These are phyloP conservation scores for Cavia aperea DNA, from an alignment of 2,113 vertebrate species.

Conservation along the genomic window DNA sequence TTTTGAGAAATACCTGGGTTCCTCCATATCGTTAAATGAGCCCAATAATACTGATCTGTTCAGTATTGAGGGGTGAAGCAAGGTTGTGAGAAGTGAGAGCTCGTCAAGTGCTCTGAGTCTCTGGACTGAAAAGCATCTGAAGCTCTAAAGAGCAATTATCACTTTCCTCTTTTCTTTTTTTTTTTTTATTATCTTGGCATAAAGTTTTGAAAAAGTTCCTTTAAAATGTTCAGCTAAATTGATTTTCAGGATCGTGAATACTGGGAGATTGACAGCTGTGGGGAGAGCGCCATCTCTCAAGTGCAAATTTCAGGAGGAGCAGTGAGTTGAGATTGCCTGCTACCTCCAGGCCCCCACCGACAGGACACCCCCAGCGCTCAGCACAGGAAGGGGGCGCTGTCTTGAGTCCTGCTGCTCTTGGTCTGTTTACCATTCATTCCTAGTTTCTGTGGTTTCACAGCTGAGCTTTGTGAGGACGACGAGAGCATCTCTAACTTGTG, in stretches of 20 bases:
- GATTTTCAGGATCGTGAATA: constrained; percentile 51
- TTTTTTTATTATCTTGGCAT: constrained; percentile 31
- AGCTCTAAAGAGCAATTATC: constrained; percentile 52
- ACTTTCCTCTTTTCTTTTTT: constrained; percentile 40
- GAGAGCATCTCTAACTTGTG: not conserved
- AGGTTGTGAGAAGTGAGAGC: constrained; percentile 40
- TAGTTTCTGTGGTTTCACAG: not conserved
- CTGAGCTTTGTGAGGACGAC: not conserved
- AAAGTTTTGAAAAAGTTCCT: constrained; percentile 63
- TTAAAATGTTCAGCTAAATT: constrained; percentile 57
- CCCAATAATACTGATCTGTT: constrained; percentile 24
- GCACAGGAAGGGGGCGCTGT: not conserved
- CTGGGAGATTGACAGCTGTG: constrained; percentile 65
- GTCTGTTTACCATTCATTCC: not conserved
- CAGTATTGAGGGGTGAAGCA: not conserved
- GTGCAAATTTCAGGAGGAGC: constrained; percentile 21
- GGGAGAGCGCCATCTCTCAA: constrained; percentile 61
- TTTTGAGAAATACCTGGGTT: constrained; percentile 22
- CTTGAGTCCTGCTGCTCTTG: rapidly evolving
- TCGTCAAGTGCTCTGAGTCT: constrained; percentile 36
- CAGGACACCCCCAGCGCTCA: not conserved
- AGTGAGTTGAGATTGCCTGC: not conserved
- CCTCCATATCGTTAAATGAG: not conserved
- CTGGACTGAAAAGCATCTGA: constrained; percentile 43
- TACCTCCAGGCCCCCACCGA: not conserved